Base-by-base conservation (phyloP, 1,140 invertebrate genomes). In the Drosophila varians region DNA sequence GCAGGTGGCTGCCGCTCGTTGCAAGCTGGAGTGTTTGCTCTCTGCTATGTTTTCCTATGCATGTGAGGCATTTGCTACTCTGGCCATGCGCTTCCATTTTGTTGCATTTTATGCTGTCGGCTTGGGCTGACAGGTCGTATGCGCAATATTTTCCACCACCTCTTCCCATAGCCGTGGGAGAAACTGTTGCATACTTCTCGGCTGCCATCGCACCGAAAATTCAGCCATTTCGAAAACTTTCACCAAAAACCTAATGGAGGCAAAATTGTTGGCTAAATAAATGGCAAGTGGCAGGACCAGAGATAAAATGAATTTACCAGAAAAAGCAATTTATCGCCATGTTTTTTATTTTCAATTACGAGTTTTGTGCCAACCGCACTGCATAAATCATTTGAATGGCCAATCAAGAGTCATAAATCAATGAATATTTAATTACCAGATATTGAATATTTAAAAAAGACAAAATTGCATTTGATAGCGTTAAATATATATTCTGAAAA, bases 1-100 rank as follows among this genome's bases (percentile, higher is more conserved):
- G 82, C 80, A 87, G 80, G 76, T 79, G 75, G 68, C 40, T 38
- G 36, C n/a, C 36, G 28, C 28, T 31, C 26, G 38, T 45, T 61
- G 42, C 65, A 38, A 49, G 74, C 36, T n/a, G 53, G 19, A 52
- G 46, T 51, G 28, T 48, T 52, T 43, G 36, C 9, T 43, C 36
- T 42, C 40, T 47, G 40, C 31, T 31, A 11, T 11, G 28, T 31
- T 31, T 31, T 31, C 23, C n/a, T 55, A 43, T 62, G 73, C 36
- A 66, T 56, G 43, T 58, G 52, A 42, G 36, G 47, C 61, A 46
- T 45, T 28, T 70, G 47, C 34, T 31, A 38, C 61, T 14, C 12
- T 38, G n/a, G 36, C 12, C 16, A 16, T 12, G 36, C 12, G 4
- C n/a, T 18, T 65, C 21, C 46, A 70, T 74, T 70, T 77, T 84